phyloP scores from a whole-genome alignment of 2,113 vertebrate species.

The Alethe diademata region DNA sequence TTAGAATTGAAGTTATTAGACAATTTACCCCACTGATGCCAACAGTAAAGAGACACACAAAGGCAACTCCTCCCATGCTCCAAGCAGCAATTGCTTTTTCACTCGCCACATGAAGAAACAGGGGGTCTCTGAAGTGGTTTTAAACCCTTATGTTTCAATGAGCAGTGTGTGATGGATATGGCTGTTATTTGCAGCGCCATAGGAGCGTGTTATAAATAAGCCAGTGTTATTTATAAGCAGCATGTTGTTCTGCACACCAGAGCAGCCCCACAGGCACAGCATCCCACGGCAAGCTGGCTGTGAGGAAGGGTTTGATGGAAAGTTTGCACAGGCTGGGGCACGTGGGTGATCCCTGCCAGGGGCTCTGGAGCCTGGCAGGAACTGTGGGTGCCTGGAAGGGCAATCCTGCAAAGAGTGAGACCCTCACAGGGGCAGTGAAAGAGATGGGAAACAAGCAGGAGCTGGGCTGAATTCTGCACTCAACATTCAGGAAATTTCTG shows the following conservation, averaged over 20 bases:
- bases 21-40: background rate
- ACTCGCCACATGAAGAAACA: background rate
- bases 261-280: background rate
- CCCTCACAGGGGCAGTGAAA: fast-evolving
- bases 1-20: background rate
- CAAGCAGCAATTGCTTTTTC: background rate
- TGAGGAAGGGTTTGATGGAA: fast-evolving
- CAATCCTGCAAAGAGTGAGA: fast-evolving
- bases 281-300: background rate
- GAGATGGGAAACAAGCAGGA: background rate
- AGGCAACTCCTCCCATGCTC: background rate
- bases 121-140: background rate
- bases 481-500: fast-evolving
- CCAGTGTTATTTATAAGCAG: background rate
- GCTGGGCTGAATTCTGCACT: background rate
- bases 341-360: fast-evolving
- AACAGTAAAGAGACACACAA: background rate
- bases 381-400: fast-evolving
- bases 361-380: background rate
- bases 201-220: background rate
- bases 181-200: background rate
- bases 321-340: background rate
- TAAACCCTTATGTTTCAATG: background rate
- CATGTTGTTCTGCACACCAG: background rate
- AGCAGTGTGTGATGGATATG: background rate